Evolutionary conservation across 35 echinoderm and acorn worm genomes (phyloP).

Genomic region (Apostichopus californicus): DNA sequence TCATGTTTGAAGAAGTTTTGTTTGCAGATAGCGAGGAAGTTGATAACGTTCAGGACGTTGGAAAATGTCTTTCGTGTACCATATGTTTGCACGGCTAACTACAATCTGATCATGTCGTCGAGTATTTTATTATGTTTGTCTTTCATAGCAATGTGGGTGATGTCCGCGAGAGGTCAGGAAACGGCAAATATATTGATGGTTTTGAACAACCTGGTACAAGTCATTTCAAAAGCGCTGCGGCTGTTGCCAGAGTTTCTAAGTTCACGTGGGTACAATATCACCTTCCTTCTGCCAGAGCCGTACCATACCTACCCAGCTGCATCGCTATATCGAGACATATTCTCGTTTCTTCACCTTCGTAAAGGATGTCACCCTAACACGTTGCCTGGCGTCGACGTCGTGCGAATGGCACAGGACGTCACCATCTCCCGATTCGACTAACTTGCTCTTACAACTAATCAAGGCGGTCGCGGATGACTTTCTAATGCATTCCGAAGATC

Average conservation of each 20-base stretch:
- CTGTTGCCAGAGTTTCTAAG: neutral
- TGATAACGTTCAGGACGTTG: no score
- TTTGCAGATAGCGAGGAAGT: no score
- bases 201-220: neutral
- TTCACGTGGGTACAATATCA: constrained; percentile 19
- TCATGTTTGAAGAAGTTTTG: no score
- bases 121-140: neutral
- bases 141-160: neutral
- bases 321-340: neutral
- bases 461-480: neutral
- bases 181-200: constrained; percentile 30
- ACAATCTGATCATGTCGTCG: no score
- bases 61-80: no score
- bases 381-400: neutral
- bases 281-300: constrained; percentile 21
- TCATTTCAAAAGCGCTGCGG: constrained; percentile 17
- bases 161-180: neutral
- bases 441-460: neutral
- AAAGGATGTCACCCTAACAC: neutral
- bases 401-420: neutral
- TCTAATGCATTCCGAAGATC: neutral
- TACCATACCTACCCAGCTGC: neutral
- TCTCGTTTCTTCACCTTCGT: neutral
- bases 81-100: no score
- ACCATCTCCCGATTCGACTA: neutral